A percentile compares a stretch with the other conserved stretches of the same genome.
These are phyloP conservation scores for Aramus guarauna DNA, from an alignment of 2,113 vertebrate species.

Conservation along the genomic window DNA sequence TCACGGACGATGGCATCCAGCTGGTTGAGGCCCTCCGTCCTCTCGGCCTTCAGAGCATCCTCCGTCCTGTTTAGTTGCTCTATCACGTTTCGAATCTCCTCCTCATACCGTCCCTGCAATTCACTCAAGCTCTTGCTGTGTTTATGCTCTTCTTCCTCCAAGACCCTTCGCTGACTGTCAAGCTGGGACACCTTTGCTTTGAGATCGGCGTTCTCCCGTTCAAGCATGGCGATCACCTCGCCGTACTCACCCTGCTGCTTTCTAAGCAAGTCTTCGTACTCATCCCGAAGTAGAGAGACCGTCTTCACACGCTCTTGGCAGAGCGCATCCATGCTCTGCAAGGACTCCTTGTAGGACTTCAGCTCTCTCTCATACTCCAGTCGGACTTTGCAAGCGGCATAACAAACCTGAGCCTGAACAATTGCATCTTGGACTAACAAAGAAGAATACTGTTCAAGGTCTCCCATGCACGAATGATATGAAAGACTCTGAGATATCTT, in stretches of 20 bases:
- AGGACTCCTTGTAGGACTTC: constrained; percentile 77
- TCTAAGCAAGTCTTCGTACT: constrained; percentile 82
- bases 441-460: constrained; percentile 75
- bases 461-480: constrained; percentile 61
- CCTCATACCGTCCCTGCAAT: constrained; percentile 75
- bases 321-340: constrained; percentile 75
- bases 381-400: constrained; percentile 83
- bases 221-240: constrained; percentile 73
- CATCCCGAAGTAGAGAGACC: constrained; percentile 74
- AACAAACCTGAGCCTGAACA: constrained; percentile 90
- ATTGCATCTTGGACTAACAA: constrained; percentile 88
- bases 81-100: constrained; percentile 76
- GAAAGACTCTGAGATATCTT: constrained; percentile 74
- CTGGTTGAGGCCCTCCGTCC: constrained; percentile 73
- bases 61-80: constrained; percentile 75
- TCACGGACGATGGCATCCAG: constrained; percentile 78
- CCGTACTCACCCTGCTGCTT: constrained; percentile 82
- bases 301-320: constrained; percentile 80
- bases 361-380: constrained; percentile 82
- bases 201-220: constrained; percentile 83
- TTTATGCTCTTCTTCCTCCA: constrained; percentile 74
- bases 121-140: constrained; percentile 76
- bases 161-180: constrained; percentile 71
- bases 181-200: constrained; percentile 77
- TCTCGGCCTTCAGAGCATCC: constrained; percentile 77